A percentile compares a stretch with the other conserved stretches of the same genome.
phyloP scores from a whole-genome alignment of 2,113 vertebrate genomes.

The Thunnus thynnus region DNA sequence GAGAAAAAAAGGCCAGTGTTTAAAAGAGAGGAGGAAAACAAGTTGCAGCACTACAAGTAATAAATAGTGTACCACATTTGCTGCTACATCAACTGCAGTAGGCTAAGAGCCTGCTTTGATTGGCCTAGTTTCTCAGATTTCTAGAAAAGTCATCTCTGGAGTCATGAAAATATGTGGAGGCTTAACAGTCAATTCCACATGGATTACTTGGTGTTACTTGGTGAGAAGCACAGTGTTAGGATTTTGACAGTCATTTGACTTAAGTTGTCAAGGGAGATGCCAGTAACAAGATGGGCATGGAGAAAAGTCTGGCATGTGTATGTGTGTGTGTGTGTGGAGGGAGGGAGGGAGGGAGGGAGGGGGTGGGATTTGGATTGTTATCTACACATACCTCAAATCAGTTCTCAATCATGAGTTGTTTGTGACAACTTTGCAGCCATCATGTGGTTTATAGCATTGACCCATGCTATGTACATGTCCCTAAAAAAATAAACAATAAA shows the following conservation, averaged over 20 bases:
- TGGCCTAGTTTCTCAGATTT: conserved; percentile 39
- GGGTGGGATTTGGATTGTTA: too few relatives aligned
- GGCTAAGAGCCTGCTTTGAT: conserved; percentile 21
- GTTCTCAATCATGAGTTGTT: neutral
- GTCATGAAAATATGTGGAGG: conserved; percentile 44
- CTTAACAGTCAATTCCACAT: conserved; percentile 63
- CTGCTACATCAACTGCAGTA: conserved; percentile 5
- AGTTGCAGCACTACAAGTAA: neutral
- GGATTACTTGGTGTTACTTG: conserved; percentile 64
- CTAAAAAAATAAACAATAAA: conserved; percentile 24
- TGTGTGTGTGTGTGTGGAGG: neutral
- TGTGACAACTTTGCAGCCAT: neutral
- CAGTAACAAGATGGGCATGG: conserved; percentile 48
- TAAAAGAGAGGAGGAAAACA: neutral
- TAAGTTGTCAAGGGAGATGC: conserved; percentile 63
- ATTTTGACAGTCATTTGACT: conserved; percentile 72
- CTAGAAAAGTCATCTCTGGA: conserved; percentile 31
- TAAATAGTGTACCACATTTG: neutral
- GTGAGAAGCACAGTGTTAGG: conserved; percentile 36
- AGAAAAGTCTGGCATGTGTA: conserved; percentile 13
- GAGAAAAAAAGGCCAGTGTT: neutral
- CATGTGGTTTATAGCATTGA: neutral
- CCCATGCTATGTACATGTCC: neutral
- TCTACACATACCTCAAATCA: neutral
- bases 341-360: too few relatives aligned